Evolutionary conservation across 2,888 invertebrate species (phyloP), one percentile per base, ranked within the genome.

Genomic region (Ditula angustiorana): DNA sequence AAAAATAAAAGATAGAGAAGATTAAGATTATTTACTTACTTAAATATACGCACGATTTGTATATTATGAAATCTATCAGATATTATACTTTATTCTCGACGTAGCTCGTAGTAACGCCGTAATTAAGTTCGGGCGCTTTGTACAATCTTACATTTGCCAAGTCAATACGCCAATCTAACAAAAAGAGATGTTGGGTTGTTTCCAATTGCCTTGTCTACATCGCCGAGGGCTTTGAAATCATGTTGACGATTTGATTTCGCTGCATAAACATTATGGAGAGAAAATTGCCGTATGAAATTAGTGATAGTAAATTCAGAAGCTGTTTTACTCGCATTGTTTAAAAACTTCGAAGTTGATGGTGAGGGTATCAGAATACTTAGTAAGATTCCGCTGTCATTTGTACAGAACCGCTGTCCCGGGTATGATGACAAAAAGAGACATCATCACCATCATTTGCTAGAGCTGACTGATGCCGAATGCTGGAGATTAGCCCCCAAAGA

Each of bases 161-260:
- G 50, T 50, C 50, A 50, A 50, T 30, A 50, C 30, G 50, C 50
- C 50, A 50, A 30, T 50, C 30, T 16, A 21, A 19, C 50, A 28
- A 50, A 30, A 50, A 19, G 30, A 30, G 19, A 30, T 30, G 30
- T 41, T 19, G 41, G 41, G 41, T 41, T 41, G 41, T 41, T 19
- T 41, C 19, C 41, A 41, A 41, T 41, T 41, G 16, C 19, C 19
- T 19, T 10, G 41, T 8, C 19, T 19, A 41, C 41, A 19, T 10
- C 19, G 19, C 19, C 41, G 0, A 19, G 19, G 41, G 7, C 13
- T 16, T 37, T 3, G 41, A 8, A 41, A 10, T 8, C 5, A 35
- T 35, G 41, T 3, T 19, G 19, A 3, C 16, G n/a, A 41, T 41
- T 19, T 19, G 19, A 41, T 41, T 41, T 41, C 16, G 19, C 19